phyloP scores from a whole-genome alignment of 2,797 vertebrate species.

The Holocentrus rufus region DNA sequence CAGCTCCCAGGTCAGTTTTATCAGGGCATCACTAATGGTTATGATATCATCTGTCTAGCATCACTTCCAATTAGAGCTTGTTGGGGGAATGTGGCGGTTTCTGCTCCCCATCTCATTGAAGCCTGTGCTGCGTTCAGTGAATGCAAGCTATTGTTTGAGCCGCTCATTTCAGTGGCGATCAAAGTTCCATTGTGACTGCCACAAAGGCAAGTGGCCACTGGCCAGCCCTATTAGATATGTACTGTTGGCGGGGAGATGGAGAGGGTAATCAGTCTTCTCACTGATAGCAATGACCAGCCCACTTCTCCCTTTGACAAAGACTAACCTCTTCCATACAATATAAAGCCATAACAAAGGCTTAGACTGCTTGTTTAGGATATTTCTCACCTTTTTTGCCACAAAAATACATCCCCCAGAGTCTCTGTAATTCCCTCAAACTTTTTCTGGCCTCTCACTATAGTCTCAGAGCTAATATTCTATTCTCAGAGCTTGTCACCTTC shows the following conservation, averaged over 20 bases:
- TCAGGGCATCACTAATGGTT: conserved; percentile 82
- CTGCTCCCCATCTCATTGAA: conserved; percentile 50
- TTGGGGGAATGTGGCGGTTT: conserved; percentile 65
- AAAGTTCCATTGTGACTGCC: conserved; percentile 77
- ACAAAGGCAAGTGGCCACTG: conserved; percentile 77
- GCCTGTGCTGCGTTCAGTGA: conserved; percentile 58
- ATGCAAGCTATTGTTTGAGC: conserved; percentile 79
- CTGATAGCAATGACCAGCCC: conserved; percentile 75
- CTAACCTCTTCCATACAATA: conserved; percentile 72
- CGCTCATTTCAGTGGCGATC: conserved; percentile 76
- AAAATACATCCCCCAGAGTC: conserved; percentile 49
- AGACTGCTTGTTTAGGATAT: conserved; percentile 58
- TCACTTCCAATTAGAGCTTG: conserved; percentile 81
- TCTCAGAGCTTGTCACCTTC: conserved; percentile 60
- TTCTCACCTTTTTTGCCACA: conserved; percentile 31
- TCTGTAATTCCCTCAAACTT: conserved; percentile 59
- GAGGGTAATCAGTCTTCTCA: conserved; percentile 80
- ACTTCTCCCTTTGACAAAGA: conserved; percentile 73
- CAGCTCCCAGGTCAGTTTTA: conserved; percentile 75
- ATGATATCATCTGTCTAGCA: conserved; percentile 84
- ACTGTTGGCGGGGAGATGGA: conserved; percentile 69
- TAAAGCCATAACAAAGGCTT: conserved; percentile 66
- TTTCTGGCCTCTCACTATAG: conserved; percentile 21
- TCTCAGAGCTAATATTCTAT: conserved; percentile 58
- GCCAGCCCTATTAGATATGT: conserved; percentile 78